Evolutionary conservation across 2,797 vertebrate species (phyloP), one percentile per base, ranked within the genome.

Genomic region (Heliangelus exortis): DNA sequence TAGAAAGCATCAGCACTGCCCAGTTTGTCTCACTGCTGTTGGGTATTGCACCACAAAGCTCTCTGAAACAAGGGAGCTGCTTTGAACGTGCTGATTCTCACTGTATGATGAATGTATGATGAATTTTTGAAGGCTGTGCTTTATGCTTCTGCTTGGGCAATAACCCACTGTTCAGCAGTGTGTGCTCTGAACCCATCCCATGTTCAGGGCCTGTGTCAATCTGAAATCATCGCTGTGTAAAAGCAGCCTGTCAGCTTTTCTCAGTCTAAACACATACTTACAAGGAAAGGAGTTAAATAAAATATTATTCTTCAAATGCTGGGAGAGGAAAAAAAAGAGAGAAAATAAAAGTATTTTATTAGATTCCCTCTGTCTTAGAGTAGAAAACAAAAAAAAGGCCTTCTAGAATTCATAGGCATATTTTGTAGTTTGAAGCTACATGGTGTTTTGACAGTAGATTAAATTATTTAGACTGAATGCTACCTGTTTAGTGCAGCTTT

Each of bases 1-100:
- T 47, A 54, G 50, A 47, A 51, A 78, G 54, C 12, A 41, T 58
- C 61, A 81, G 39, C 26, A 6, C 29, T 36, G 20, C 14, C 39
- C 33, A 29, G 7, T 45, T 72, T 36, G 20, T 76, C 31, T 34
- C 34, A 2, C 31, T 48, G 28, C 34, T 53, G 51, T 31, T 0
- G 1, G 14, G 10, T 36, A 13, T 34, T 33, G 18, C 29, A 36
- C 6, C 26, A 8, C 0, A 0, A 53, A 85, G 18, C 33, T 53
- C n/a, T 57, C 34, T 8, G 14, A 62, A 57, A 20, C 31, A 33
- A 21, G 19, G 19, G 33, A 67, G 28, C 25, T 68, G 2, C 48
- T 61, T 31, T 58, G 28, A 65, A 47, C 17, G 36, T 57, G 68
- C 57, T 69, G 36, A 45, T 54, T 36, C 23, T 62, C 39, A 1